Evolutionary conservation across 2,888 invertebrate genomes (phyloP).

Genomic region (Magallana nippona): DNA sequence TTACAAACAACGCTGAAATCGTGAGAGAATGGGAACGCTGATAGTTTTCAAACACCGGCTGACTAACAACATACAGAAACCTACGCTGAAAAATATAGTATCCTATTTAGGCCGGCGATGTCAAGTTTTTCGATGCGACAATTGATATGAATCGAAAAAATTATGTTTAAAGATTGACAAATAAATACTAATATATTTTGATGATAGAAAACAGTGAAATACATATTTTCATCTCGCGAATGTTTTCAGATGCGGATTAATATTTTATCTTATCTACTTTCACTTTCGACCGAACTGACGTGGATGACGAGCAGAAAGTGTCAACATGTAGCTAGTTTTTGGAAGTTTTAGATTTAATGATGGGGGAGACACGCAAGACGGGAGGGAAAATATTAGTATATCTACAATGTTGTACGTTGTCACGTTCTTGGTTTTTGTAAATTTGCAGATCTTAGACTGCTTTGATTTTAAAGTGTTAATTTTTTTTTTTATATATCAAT

Average conservation of each 20-base stretch:
- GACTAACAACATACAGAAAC: conserved; percentile 39
- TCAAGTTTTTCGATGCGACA: too few relatives aligned
- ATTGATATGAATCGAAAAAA: too few relatives aligned
- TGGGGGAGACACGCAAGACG: background rate
- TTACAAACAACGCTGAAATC: background rate
- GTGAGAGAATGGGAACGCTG: background rate
- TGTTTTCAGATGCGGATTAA: background rate
- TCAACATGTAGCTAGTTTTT: background rate
- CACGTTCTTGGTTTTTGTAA: background rate
- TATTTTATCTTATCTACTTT: background rate
- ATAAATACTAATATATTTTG: too few relatives aligned
- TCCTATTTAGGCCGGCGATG: too few relatives aligned
- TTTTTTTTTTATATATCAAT: background rate
- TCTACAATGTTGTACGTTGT: conserved; percentile 65
- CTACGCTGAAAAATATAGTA: background rate
- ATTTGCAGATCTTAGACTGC: too few relatives aligned
- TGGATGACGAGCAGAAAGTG: background rate
- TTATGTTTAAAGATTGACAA: too few relatives aligned
- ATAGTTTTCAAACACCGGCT: conserved; percentile 37
- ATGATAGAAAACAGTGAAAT: too few relatives aligned
- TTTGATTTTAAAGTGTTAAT: background rate
- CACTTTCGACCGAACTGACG: conserved; percentile 31
- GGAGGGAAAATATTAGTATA: conserved; percentile 55
- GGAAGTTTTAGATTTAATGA: background rate
- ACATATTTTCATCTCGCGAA: background rate